Evolutionary conservation across 2,888 invertebrate genomes (phyloP), one percentile per base, ranked within the genome.

Genomic region (Lepidochrysops patricia): DNA sequence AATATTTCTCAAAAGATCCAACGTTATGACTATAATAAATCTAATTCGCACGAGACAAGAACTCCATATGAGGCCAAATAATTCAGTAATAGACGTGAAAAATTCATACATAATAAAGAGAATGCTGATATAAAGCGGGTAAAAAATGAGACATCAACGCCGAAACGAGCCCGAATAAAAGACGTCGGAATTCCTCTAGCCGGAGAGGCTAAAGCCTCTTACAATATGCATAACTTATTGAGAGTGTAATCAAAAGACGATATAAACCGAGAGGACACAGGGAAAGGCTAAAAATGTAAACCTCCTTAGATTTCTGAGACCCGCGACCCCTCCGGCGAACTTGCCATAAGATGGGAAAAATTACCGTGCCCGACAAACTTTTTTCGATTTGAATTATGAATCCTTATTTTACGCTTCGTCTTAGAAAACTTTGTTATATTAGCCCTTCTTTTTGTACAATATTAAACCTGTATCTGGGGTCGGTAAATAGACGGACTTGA

Each of bases 301-400:
- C 83, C 86, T 81, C 80, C 82, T 79, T 82, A 84, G 87, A 86
- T 84, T 87, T 79, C 79, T 77, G 76, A 72, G 77, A 80, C 72
- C 74, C 75, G 72, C 82, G 83, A 84, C 84, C 84, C 84, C 84
- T 82, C 83, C 69, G 78, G 79, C 67, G 82, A 85, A 86, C 80
- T 87, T 84, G 79, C 80, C 73, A 74, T 84, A 85, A 88, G 87
- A 87, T 87, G 87, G 86, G 80, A 88, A 87, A 89, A 88, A 87
- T 88, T 89, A 87, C 88, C 76, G 77, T 72, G 80, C 75, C 74
- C 77, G 76, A 70, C 74, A 82, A 89, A 89, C 80, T 89, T 89
- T 89, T 88, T 87, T 85, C 86, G 84, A 87, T 89, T 88, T 86
- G 87, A 89, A 88, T 88, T 89, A 89, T 87, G 87, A 86, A 86